Base-by-base conservation (phyloP, 2,113 vertebrate species). In the Lasiurus cinereus region DNA sequence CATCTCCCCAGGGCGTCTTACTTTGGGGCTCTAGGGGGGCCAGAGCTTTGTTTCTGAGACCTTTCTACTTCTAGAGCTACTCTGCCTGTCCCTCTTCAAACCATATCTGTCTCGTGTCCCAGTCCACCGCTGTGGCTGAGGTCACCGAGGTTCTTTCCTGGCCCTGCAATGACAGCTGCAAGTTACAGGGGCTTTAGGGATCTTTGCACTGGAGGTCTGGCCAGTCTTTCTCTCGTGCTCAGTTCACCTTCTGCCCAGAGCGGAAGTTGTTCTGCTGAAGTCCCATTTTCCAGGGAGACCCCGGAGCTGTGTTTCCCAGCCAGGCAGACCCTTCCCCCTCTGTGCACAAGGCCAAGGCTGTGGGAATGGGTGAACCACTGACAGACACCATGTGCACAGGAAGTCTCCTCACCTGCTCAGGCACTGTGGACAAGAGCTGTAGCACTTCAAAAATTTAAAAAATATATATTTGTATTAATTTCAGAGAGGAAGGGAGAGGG, bases 381-480 rank as follows among this genome's bases (percentile, higher is more conserved):
- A 95, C 88, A 73, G 54, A 19, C 52, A 54, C 93, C 88, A 82
- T n/a, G 95, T 79, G 96, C 33, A 88, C 96, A 95, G 22, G 91
- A 76, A 96, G 48, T 39, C 76, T 90, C 98, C 99, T 99, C 98
- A 98, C 98, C 98, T 99, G 98, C 96, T 98, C 98, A 95, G 99
- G 97, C 90, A 98, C 97, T 97, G 98, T 98, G 94, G 98, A 98
- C 97, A 99, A 98, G 98, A 99, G 98, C 97, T 98, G 98, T 94
- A 98, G 98, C 97, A 16, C 50, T 52, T 50, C 5, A 54, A 19
- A 54, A 54, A 7, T 54, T 52, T 52, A 15, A 54, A 54, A n/a
- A n/a, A n/a, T n/a, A 21, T 56, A 56, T 21, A 21, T 56, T 56
- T 56, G 6, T 56, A 56, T 56, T 21, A 19, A 56, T 56, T 56